phyloP scores from a whole-genome alignment of 2,888 invertebrate species.

The Anthoptus insignis region DNA sequence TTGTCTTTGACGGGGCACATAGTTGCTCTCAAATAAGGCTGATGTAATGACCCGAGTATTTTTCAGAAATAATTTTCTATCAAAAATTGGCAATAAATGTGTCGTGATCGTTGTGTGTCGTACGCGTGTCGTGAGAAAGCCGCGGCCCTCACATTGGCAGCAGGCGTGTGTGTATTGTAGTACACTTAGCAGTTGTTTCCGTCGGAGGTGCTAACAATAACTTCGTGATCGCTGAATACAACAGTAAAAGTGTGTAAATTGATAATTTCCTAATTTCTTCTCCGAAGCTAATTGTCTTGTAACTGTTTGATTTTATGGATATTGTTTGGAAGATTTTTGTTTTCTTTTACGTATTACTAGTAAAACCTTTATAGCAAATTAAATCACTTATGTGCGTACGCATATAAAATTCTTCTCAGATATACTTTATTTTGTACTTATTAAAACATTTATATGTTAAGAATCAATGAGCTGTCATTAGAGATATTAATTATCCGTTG shows the following conservation, averaged over 20 bases:
- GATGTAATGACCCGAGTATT: too few relatives aligned
- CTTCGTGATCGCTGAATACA: constrained; percentile 76
- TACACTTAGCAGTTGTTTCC: constrained; percentile 49
- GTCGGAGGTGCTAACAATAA: constrained; percentile 75
- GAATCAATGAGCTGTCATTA: neutral
- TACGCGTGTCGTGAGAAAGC: constrained; percentile 23
- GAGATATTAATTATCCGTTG: neutral
- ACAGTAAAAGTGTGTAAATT: constrained; percentile 72
- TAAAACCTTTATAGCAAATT: neutral
- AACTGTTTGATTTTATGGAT: constrained; percentile 43
- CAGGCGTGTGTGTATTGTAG: constrained; percentile 26
- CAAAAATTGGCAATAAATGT: neutral
- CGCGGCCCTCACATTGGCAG: constrained; percentile 27
- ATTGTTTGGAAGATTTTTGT: constrained; percentile 22
- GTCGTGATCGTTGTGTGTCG: neutral
- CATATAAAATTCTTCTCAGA: too few relatives aligned
- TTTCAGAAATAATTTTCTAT: neutral
- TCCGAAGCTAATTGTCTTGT: constrained; percentile 59
- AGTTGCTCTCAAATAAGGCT: too few relatives aligned
- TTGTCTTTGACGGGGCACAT: too few relatives aligned
- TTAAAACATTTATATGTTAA: neutral
- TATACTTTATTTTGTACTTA: neutral
- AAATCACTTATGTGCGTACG: neutral
- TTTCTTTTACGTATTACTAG: neutral
- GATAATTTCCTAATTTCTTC: constrained; percentile 64